phyloP scores from a whole-genome alignment of 2,888 invertebrate genomes.

The Gymnocheta viridis region DNA sequence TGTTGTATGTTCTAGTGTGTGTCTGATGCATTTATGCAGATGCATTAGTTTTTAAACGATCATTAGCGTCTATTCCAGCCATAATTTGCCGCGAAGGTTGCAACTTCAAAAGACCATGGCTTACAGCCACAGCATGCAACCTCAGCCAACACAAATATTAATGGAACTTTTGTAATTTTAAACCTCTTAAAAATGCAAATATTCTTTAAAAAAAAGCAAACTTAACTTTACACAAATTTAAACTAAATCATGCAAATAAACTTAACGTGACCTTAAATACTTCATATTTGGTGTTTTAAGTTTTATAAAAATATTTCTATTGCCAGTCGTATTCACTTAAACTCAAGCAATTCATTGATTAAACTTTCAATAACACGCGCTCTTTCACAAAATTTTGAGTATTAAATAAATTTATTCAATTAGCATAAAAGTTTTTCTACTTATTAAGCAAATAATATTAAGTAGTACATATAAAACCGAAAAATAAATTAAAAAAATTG shows the following conservation, averaged over 20 bases:
- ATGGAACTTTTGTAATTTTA: conserved; percentile 32
- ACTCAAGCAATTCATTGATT: conserved; percentile 48
- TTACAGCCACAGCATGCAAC: conserved; percentile 47
- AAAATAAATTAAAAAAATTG: neutral
- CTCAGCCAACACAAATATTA: conserved; percentile 22
- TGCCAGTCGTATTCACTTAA: neutral
- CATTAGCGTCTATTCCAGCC: conserved; percentile 60
- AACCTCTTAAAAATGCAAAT: conserved; percentile 35
- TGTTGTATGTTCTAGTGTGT: neutral
- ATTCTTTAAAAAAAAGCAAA: neutral
- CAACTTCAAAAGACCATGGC: conserved; percentile 41
- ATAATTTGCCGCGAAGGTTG: conserved; percentile 61
- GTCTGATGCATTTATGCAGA: conserved; percentile 7
- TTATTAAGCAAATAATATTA: conserved; percentile 42
- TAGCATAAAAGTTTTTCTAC: conserved; percentile 54
- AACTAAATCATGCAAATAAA: conserved; percentile 31
- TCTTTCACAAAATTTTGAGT: conserved; percentile 6
- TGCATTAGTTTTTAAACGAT: conserved; percentile 61
- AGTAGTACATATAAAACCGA: neutral
- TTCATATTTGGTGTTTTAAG: conserved; percentile 3
- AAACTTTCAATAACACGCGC: conserved; percentile 31
- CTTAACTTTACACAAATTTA: neutral
- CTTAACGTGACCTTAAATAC: neutral
- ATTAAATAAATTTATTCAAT: conserved; percentile 58
- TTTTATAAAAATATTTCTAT: neutral